Evolutionary conservation across 1,140 invertebrate genomes (phyloP).

Genomic region (Gyrodactylus bullatarudis): DNA sequence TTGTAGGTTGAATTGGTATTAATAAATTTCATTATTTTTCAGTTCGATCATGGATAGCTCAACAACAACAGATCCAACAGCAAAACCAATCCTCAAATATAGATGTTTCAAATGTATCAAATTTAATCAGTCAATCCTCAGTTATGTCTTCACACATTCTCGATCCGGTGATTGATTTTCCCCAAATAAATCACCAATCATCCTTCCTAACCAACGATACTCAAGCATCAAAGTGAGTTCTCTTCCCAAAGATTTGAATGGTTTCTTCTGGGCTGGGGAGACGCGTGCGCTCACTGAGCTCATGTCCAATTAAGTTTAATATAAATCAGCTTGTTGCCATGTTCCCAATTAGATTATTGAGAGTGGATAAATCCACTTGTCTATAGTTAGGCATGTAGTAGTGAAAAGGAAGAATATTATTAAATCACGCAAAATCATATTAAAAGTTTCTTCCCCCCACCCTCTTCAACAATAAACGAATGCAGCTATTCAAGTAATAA

Average conservation of each 20-base stretch:
- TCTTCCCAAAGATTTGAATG: too few species aligned
- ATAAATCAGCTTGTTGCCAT: too few species aligned
- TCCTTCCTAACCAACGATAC: background rate
- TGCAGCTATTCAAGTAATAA: background rate
- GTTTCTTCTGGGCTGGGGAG: too few species aligned
- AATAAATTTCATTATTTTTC: background rate
- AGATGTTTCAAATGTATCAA: too few species aligned
- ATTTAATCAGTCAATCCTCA: background rate
- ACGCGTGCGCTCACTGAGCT: background rate
- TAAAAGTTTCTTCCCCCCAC: background rate
- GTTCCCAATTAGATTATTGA: too few species aligned
- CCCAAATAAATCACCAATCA: background rate
- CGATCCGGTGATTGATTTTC: background rate
- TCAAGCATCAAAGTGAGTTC: background rate
- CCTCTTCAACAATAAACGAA: too few species aligned
- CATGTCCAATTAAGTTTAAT: too few species aligned
- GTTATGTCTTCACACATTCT: background rate
- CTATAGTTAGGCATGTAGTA: too few species aligned
- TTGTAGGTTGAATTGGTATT: background rate
- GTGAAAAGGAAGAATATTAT: too few species aligned
- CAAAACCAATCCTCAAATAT: too few species aligned
- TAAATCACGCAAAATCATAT: background rate
- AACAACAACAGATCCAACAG: too few species aligned
- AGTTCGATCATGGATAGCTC: background rate
- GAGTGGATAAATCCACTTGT: too few species aligned